Percentiles rank a stretch among this genome's conserved stretches.
Conservation (phyloP, 2,797 vertebrate genomes). For the Linurgus olivaceus region DNA sequence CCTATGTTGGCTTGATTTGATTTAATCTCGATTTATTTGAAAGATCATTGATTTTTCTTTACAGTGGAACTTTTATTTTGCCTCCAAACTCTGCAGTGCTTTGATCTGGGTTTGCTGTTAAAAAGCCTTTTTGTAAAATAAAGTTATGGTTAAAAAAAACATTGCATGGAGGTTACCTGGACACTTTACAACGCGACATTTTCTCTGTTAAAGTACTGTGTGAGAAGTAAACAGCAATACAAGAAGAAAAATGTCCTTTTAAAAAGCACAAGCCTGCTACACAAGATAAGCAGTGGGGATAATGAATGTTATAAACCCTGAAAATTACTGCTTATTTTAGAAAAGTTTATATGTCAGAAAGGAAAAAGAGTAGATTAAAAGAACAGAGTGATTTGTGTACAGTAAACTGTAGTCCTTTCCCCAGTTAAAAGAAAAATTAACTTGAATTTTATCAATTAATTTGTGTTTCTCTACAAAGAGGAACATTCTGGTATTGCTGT, state of each 20-base stretch:
- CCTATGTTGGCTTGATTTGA: conserved; percentile 57
- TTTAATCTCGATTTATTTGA: conserved; percentile 71
- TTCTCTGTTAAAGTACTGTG: conserved; percentile 63
- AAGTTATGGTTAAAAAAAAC: conserved; percentile 47
- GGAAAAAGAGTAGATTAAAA: conserved; percentile 41
- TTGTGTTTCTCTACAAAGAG: neutral
- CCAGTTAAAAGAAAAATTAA: neutral
- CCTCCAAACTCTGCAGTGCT: conserved; percentile 55
- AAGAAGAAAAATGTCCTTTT: conserved; percentile 62
- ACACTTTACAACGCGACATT: conserved; percentile 61
- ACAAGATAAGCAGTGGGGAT: conserved; percentile 62
- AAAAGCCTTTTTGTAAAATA: conserved; percentile 54
- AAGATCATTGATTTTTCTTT: conserved; percentile 68
- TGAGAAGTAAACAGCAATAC: conserved; percentile 64
- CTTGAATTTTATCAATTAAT: neutral
- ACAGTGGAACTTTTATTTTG: conserved; percentile 57
- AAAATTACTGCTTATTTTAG: conserved; percentile 64
- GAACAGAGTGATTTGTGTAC: neutral
- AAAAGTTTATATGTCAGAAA: conserved; percentile 55
- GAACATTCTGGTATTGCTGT: neutral
- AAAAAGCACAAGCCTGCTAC: conserved; percentile 33
- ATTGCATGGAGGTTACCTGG: conserved; percentile 45
- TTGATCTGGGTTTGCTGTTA: conserved; percentile 47
- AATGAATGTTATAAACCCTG: conserved; percentile 64
- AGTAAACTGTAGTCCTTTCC: neutral